phyloP scores from a whole-genome alignment of 2,113 vertebrate species.

The Oreochromis tanganicae region DNA sequence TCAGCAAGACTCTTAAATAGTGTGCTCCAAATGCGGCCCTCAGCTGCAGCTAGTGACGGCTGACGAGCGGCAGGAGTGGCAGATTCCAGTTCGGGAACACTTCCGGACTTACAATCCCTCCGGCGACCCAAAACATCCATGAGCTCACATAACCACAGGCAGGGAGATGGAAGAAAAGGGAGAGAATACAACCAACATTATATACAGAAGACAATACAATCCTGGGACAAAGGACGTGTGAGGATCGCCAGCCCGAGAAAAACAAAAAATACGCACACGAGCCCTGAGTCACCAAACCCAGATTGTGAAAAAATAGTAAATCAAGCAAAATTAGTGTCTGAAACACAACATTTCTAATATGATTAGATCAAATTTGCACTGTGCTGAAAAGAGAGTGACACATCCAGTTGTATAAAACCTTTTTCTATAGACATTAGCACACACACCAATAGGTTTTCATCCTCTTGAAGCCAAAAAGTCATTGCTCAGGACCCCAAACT shows the following conservation, averaged over 20 bases:
- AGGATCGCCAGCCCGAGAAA: background rate
- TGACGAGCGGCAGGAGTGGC: background rate
- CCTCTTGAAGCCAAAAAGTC: background rate
- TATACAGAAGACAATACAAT: background rate
- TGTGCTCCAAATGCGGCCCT: background rate
- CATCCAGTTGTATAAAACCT: background rate
- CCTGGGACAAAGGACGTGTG: background rate
- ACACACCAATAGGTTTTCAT: background rate
- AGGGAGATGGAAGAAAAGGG: background rate
- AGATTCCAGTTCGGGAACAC: background rate
- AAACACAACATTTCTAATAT: background rate
- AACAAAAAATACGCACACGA: background rate
- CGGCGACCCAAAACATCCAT: background rate
- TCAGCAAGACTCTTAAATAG: background rate
- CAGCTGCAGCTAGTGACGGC: background rate
- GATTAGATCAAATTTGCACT: background rate
- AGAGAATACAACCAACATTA: background rate
- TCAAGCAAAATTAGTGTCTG: rapidly evolving
- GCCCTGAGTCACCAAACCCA: background rate
- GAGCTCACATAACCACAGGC: background rate
- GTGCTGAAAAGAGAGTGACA: background rate
- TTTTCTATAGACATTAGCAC: background rate
- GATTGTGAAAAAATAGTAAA: background rate
- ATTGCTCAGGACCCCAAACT: background rate
- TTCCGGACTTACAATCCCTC: background rate